phyloP scores from a whole-genome alignment of 2,888 invertebrate species.

The Erebia epiphron region DNA sequence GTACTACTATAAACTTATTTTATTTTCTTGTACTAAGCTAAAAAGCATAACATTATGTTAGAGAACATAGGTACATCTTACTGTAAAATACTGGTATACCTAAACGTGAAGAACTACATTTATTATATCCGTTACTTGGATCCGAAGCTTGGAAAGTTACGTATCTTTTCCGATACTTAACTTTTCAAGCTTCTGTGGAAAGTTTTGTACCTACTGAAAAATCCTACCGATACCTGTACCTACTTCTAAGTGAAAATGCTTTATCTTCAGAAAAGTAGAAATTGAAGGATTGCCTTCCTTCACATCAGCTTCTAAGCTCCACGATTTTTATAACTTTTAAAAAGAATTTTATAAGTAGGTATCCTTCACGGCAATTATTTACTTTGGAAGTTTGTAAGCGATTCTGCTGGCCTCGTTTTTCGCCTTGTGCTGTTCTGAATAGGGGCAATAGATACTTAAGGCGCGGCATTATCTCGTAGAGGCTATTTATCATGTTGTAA shows the following conservation, averaged over 20 bases:
- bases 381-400: constrained; percentile 28
- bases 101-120: background rate
- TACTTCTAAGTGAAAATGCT: constrained; percentile 7
- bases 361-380: constrained; percentile 22
- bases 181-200: background rate
- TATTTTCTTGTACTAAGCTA: background rate
- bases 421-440: constrained; percentile 43
- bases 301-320: constrained; percentile 8
- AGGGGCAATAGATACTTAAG: constrained; percentile 43
- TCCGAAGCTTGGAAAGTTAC: no score
- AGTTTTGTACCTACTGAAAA: background rate
- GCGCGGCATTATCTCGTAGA: constrained; percentile 36
- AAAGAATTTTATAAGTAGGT: background rate
- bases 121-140: background rate
- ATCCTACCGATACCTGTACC: background rate
- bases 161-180: background rate
- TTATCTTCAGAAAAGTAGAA: constrained; percentile 10
- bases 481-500: constrained; percentile 35
- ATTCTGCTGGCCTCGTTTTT: constrained; percentile 38
- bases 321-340: constrained; percentile 16
- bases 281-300: constrained; percentile 17
- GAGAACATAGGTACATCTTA: no score
- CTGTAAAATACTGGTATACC: no score
- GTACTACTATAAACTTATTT: background rate
- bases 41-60: no score